These are phyloP conservation scores for Atethmia centrago DNA, from an alignment of 2,888 invertebrate genomes.

Conservation along the genomic window DNA sequence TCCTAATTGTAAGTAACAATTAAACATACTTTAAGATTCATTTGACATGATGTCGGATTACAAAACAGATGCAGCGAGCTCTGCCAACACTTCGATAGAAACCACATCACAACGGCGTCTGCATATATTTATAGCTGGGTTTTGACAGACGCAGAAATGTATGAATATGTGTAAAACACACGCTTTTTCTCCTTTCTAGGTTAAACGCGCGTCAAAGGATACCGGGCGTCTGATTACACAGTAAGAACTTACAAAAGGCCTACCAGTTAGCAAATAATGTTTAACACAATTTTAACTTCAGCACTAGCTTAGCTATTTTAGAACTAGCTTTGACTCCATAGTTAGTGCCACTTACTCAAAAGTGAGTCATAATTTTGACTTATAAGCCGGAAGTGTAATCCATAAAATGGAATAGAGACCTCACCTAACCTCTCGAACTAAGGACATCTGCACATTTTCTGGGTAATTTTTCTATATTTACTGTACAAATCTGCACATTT, in stretches of 20 bases:
- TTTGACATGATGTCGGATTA: background rate
- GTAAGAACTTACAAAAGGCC: conserved; percentile 13
- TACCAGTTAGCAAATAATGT: background rate
- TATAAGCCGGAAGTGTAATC: too few relatives aligned
- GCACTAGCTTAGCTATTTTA: too few relatives aligned
- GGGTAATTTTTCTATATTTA: too few relatives aligned
- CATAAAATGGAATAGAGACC: too few relatives aligned
- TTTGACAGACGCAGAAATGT: conserved; percentile 11
- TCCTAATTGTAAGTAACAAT: background rate
- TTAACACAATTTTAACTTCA: too few relatives aligned
- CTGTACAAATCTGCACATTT: too few relatives aligned
- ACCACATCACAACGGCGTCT: conserved; percentile 15
- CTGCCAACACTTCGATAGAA: background rate
- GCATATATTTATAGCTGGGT: background rate
- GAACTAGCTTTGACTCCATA: too few relatives aligned
- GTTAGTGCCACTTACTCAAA: too few relatives aligned
- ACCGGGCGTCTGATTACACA: conserved; percentile 13
- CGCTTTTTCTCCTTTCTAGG: conserved; percentile 54
- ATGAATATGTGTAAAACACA: conserved; percentile 25
- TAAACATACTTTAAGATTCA: background rate
- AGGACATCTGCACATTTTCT: too few relatives aligned
- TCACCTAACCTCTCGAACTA: too few relatives aligned
- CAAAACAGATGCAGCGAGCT: conserved; percentile 6
- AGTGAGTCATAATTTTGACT: too few relatives aligned
- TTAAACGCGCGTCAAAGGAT: conserved; percentile 57